phyloP scores from a whole-genome alignment of 2,113 vertebrate species.

The Salvator merianae region DNA sequence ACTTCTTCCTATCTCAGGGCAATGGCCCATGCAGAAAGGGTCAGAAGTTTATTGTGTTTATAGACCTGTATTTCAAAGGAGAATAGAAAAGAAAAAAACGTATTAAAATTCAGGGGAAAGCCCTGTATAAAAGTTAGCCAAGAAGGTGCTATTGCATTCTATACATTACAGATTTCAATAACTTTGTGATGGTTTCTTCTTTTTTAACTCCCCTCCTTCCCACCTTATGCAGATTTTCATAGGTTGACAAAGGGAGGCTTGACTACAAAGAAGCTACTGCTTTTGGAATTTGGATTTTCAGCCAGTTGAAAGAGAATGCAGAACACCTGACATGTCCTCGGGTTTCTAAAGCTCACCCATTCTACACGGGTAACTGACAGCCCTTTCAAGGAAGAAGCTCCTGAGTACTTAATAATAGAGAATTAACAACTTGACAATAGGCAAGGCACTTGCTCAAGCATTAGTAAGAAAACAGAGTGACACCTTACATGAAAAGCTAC shows the following conservation, averaged over 20 bases:
- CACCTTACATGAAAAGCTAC: slow-evolving; percentile 66
- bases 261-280: neutral
- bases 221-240: neutral
- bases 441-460: slow-evolving; percentile 65
- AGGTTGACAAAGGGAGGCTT: neutral
- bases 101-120: too few species aligned
- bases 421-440: slow-evolving; percentile 70
- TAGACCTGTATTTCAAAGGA: too few species aligned
- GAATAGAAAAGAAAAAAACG: too few species aligned
- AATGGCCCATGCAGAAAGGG: too few species aligned
- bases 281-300: neutral
- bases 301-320: neutral
- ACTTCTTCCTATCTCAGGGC: too few species aligned
- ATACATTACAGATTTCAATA: too few species aligned
- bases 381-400: slow-evolving; percentile 55
- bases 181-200: neutral
- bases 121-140: too few species aligned
- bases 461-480: slow-evolving; percentile 75
- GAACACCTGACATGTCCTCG: slow-evolving; percentile 37
- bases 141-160: too few species aligned
- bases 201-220: neutral
- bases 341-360: slow-evolving; percentile 43
- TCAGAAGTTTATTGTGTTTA: too few species aligned
- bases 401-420: slow-evolving; percentile 69
- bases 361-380: slow-evolving; percentile 62